Percentiles rank a stretch among this genome's conserved stretches.
phyloP scores from a whole-genome alignment of 1,140 invertebrate genomes.

The Prorops nasuta region DNA sequence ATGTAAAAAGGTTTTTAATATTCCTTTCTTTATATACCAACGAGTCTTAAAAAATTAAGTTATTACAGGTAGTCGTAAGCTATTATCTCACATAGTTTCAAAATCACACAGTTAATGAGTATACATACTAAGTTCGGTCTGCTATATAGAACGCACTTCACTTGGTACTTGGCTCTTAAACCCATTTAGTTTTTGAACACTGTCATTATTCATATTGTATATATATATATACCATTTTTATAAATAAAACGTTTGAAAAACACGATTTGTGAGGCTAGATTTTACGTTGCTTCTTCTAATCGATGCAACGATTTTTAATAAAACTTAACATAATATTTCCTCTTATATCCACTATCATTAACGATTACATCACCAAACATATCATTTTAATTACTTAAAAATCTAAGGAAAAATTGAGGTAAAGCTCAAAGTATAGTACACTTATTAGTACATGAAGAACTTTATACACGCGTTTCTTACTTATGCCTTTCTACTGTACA shows the following conservation, averaged over 20 bases:
- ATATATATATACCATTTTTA: too few relatives aligned
- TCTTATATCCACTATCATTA: too few relatives aligned
- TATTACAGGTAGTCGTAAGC: background rate
- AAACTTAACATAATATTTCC: constrained; percentile 47
- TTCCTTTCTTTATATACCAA: too few relatives aligned
- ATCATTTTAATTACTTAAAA: constrained; percentile 36
- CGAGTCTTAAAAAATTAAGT: too few relatives aligned
- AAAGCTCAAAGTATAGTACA: constrained; percentile 46
- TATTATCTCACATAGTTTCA: background rate
- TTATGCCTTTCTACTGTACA: constrained; percentile 51
- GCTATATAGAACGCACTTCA: background rate
- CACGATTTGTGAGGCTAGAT: constrained; percentile 47
- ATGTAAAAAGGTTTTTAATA: too few relatives aligned
- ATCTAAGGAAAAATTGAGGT: constrained; percentile 19
- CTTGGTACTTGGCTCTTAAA: background rate
- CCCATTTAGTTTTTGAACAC: constrained; percentile 20
- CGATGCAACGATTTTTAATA: constrained; percentile 37
- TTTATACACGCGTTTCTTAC: constrained; percentile 54
- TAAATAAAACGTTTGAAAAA: constrained; percentile 44
- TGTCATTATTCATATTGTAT: constrained; percentile 19
- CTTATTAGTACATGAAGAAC: constrained; percentile 49
- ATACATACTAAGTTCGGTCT: too few relatives aligned
- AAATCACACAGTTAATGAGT: background rate
- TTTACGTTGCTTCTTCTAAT: constrained; percentile 37
- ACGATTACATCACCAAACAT: too few relatives aligned